Percentiles rank a stretch among this genome's conserved stretches.
Conservation (phyloP, 2,888 invertebrate genomes). For the Dicroscelio sp. region DNA sequence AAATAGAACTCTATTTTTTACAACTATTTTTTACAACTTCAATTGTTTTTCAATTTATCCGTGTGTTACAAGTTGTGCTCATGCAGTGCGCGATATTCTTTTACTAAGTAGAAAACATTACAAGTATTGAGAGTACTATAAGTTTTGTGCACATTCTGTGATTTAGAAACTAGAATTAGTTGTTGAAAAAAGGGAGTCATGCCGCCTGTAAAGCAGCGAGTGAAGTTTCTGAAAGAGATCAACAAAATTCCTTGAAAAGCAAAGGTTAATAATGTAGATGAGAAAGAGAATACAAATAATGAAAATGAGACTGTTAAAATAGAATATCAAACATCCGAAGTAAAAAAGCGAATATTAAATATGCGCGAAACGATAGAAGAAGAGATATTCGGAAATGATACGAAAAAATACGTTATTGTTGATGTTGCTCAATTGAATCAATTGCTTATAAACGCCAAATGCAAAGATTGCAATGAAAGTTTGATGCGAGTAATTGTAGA, state of each 20-base stretch:
- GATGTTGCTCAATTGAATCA: background rate
- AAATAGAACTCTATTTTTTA: constrained; percentile 20
- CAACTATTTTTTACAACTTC: constrained; percentile 20
- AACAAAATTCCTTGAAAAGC: constrained; percentile 31
- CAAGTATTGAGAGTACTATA: constrained; percentile 8
- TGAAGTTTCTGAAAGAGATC: constrained; percentile 30
- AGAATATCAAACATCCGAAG: constrained; percentile 5
- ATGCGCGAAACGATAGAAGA: constrained; percentile 6
- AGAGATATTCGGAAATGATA: background rate
- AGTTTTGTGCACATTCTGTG: constrained; percentile 22
- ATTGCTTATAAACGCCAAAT: background rate
- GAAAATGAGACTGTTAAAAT: constrained; percentile 26
- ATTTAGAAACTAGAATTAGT: constrained; percentile 1
- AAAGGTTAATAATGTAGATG: constrained; percentile 15
- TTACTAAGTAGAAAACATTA: background rate
- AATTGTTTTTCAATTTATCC: constrained; percentile 12
- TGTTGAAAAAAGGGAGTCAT: constrained; percentile 11
- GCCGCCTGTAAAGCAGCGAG: constrained; percentile 34
- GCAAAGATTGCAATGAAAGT: background rate
- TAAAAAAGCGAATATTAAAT: constrained; percentile 31
- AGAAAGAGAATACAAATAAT: background rate
- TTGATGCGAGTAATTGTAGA: background rate
- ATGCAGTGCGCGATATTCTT: constrained; percentile 7
- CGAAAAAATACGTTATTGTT: background rate
- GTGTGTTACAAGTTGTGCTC: background rate